Evolutionary conservation across 2,888 invertebrate species (phyloP).

Genomic region (Litoditis marina): DNA sequence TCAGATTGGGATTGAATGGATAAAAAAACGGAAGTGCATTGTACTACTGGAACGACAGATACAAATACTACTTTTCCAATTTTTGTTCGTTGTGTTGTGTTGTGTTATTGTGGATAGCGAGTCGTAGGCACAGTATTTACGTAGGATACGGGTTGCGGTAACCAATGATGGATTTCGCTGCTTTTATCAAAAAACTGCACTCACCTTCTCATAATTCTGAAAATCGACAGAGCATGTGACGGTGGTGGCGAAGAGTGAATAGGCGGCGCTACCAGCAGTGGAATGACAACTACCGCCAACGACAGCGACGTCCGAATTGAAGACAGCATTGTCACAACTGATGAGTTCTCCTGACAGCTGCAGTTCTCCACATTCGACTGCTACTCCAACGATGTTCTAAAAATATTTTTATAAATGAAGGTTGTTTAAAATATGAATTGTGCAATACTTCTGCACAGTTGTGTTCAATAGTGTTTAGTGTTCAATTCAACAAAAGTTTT

Average conservation of each 20-base stretch:
- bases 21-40: too few species aligned
- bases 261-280: not conserved
- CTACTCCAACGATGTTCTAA: conserved; percentile 26
- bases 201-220: conserved; percentile 7
- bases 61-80: too few species aligned
- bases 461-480: too few species aligned
- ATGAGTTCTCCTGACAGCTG: conserved; percentile 27
- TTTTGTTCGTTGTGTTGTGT: too few species aligned
- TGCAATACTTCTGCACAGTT: not conserved
- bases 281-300: not conserved
- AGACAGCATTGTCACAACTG: conserved; percentile 22
- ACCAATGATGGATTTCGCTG: too few species aligned
- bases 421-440: not conserved
- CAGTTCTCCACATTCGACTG: conserved; percentile 30
- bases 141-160: too few species aligned
- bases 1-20: too few species aligned
- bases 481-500: too few species aligned
- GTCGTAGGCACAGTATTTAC: too few species aligned
- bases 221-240: conserved; percentile 5
- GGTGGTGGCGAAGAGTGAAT: conserved; percentile 6
- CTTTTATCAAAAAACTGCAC: too few species aligned
- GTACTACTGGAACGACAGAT: too few species aligned
- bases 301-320: conserved; percentile 25
- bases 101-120: too few species aligned
- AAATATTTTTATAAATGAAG: conserved; percentile 9